Evolutionary conservation across 2,797 vertebrate species (phyloP), one percentile per base, ranked within the genome.

Genomic region (Typhlichthys subterraneus): DNA sequence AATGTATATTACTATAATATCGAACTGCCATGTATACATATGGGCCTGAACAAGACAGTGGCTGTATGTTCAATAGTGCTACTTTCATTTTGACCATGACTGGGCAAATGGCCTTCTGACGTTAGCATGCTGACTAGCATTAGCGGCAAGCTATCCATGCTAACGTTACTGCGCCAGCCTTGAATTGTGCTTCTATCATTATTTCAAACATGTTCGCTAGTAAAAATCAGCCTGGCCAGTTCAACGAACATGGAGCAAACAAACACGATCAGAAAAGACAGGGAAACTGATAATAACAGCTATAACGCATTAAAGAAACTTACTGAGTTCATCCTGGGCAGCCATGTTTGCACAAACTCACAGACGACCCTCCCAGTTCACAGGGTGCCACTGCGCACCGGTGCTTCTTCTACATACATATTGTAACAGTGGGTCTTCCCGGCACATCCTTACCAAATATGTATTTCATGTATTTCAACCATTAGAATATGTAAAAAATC

Each of bases 301-400:
- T 61, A 80, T 73, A 82, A 83, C 49, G 72, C 79, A 80, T 81
- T 72, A 76, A 54, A 80, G 77, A 85, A 94, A 97, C 97, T 97
- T 93, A 98, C 96, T 98, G 84, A 97, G 96, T 92, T 98, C 97
- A 91, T 98, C 96, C 92, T 96, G 96, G 51, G 96, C 95, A 88
- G 95, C 95, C 93, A 94, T 94, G 88, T 93, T 92, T 89, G 86
- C 80, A 85, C 73, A 67, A 52, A 72, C 67, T 74, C 84, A 77
- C 59, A 12, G 79, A 65, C 80, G 82, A 65, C 83, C 59, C 77
- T 33, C 63, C 2, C 53, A 68, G 83, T 9, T 72, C 1, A 45
- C 54, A 0, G 57, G 9, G 56, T 12, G 78, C 68, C 38, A 81
- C 80, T 83, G 73, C 81, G 81, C 10, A 13, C 1, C 64, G 9